These are phyloP conservation scores for Brachyhypopomus gauderio DNA, from an alignment of 2,113 vertebrate genomes.

Conservation along the genomic window DNA sequence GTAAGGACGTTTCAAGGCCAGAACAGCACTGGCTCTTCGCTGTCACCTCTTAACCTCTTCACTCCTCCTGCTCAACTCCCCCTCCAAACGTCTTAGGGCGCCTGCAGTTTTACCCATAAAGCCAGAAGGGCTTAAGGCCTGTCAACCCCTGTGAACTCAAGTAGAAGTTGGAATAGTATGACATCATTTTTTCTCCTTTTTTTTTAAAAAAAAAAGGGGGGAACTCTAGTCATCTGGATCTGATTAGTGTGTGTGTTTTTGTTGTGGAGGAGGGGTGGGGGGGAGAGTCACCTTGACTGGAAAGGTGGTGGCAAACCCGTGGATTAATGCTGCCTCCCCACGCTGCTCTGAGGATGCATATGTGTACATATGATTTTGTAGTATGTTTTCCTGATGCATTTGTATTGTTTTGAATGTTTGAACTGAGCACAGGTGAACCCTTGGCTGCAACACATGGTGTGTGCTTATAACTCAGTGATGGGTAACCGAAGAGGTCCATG, in stretches of 20 bases:
- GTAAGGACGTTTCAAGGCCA: conserved; percentile 17
- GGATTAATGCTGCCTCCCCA: conserved; percentile 38
- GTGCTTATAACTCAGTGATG: background rate
- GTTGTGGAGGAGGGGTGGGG: conserved; percentile 44
- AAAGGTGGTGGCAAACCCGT: conserved; percentile 17
- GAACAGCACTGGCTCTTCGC: background rate
- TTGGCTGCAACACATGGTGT: background rate
- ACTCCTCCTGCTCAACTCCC: conserved; percentile 31
- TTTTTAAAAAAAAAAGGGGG: conserved; percentile 61
- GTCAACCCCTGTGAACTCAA: conserved; percentile 57
- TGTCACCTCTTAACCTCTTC: conserved; percentile 33
- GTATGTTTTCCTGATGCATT: conserved; percentile 5
- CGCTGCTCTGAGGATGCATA: background rate
- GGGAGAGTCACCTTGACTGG: conserved; percentile 53
- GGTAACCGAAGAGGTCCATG: background rate
- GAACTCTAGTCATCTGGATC: conserved; percentile 72
- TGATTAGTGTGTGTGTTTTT: conserved; percentile 63
- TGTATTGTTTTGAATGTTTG: conserved; percentile 31
- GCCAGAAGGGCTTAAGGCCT: conserved; percentile 68
- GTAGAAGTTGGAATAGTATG: conserved; percentile 68
- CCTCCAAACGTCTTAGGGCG: conserved; percentile 57
- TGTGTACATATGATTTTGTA: background rate
- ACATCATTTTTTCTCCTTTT: conserved; percentile 70
- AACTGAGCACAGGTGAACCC: background rate
- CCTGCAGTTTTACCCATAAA: conserved; percentile 66